phyloP scores from a whole-genome alignment of 2,888 invertebrate genomes.

The Diploptera punctata region DNA sequence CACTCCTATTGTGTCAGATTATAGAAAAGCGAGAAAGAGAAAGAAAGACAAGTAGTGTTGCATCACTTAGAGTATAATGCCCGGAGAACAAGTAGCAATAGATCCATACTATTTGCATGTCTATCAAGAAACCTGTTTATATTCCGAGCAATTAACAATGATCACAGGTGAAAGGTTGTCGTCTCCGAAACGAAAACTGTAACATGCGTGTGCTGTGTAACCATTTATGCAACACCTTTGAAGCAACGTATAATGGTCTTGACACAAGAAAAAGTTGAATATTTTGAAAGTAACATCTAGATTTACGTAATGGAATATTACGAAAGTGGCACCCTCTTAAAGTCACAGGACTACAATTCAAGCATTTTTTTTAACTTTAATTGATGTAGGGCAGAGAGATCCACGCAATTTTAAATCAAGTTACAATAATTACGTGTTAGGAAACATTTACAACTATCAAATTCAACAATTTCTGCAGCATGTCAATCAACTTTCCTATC shows the following conservation, averaged over 20 bases:
- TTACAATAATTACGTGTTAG: too few species aligned
- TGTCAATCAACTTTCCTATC: too few species aligned
- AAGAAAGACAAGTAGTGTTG: too few species aligned
- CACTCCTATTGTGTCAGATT: too few species aligned
- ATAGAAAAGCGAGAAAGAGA: too few species aligned
- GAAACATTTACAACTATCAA: too few species aligned
- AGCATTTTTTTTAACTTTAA: too few species aligned
- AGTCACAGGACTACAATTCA: too few species aligned
- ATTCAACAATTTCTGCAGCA: too few species aligned
- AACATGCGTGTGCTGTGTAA: neutral
- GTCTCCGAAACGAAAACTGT: neutral
- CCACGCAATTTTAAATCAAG: too few species aligned
- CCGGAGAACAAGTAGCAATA: neutral
- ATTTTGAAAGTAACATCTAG: neutral
- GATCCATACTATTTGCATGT: neutral
- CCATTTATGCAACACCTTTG: neutral
- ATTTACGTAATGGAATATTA: neutral
- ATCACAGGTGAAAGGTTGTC: conserved; percentile 2
- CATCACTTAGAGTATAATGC: too few species aligned
- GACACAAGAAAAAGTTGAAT: neutral
- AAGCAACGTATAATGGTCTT: neutral
- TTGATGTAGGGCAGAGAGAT: too few species aligned
- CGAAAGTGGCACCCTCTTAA: neutral
- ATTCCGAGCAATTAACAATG: neutral
- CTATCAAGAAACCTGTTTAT: neutral